Evolutionary conservation across 2,797 vertebrate genomes (phyloP).

Genomic region (Lithobates sylvaticus): DNA sequence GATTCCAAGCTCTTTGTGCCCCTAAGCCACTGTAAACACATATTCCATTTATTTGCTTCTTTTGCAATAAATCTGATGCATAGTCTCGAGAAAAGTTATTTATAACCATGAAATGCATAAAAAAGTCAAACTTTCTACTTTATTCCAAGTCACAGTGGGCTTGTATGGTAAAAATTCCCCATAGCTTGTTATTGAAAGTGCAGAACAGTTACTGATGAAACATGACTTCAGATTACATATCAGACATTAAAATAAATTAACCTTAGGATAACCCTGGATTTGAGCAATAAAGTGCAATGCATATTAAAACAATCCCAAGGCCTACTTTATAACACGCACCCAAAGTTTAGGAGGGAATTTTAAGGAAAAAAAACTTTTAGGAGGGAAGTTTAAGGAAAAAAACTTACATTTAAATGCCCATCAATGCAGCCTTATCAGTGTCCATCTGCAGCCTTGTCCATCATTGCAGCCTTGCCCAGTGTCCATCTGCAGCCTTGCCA

Average conservation of each 20-base stretch:
- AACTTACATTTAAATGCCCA: too few relatives aligned
- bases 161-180: constrained; percentile 13
- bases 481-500: too few relatives aligned
- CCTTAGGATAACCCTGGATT: constrained; percentile 31
- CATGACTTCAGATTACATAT: constrained; percentile 34
- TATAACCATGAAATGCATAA: constrained; percentile 31
- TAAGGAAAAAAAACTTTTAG: too few relatives aligned
- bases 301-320: constrained; percentile 2
- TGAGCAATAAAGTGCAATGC: constrained; percentile 12
- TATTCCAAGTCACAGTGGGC: constrained; percentile 39
- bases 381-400: too few relatives aligned
- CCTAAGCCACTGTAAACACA: constrained; percentile 49
- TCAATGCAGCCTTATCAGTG: too few relatives aligned
- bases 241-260: constrained; percentile 48
- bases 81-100: constrained; percentile 31
- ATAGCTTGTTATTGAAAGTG: constrained; percentile 30
- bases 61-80: constrained; percentile 51
- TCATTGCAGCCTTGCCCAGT: too few relatives aligned
- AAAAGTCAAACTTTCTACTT: constrained; percentile 42
- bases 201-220: constrained; percentile 19
- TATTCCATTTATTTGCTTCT: constrained; percentile 39
- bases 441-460: too few relatives aligned
- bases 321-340: too few relatives aligned
- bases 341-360: too few relatives aligned
- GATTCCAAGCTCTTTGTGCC: constrained; percentile 35